A percentile compares a stretch with the other conserved stretches of the same genome.
These are phyloP conservation scores for Pycnomerus fuliginosus DNA, from an alignment of 2,888 invertebrate species.

Conservation along the genomic window DNA sequence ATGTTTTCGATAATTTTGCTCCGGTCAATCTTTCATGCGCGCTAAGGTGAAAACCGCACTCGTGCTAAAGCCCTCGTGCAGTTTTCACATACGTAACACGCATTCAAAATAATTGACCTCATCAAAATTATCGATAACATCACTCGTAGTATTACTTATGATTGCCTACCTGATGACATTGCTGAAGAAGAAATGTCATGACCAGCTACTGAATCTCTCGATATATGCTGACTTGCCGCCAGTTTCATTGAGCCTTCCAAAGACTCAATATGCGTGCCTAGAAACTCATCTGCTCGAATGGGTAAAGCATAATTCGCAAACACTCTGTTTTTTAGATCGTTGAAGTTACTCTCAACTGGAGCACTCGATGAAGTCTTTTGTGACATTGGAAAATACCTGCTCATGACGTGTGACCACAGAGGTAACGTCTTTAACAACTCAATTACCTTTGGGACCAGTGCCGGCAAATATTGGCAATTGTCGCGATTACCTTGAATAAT, in stretches of 20 bases:
- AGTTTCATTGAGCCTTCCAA: conserved; percentile 14
- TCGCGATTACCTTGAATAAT: conserved; percentile 15
- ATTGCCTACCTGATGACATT: too few species aligned
- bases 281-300: neutral
- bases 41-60: too few species aligned
- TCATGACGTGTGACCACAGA: conserved; percentile 19
- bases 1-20: too few species aligned
- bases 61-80: too few species aligned
- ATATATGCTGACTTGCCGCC: too few species aligned
- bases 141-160: too few species aligned
- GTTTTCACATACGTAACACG: too few species aligned
- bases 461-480: conserved; percentile 21
- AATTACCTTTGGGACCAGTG: conserved; percentile 16
- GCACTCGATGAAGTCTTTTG: neutral
- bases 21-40: too few species aligned
- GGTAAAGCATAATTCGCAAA: neutral
- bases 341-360: conserved; percentile 1
- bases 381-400: conserved; percentile 1
- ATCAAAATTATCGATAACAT: too few species aligned
- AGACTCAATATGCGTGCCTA: neutral
- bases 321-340: neutral
- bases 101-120: too few species aligned
- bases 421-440: conserved; percentile 16
- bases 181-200: too few species aligned
- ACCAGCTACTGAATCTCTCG: too few species aligned